Evolutionary conservation across 2,888 invertebrate genomes (phyloP).

Genomic region (Augiades crinisus): DNA sequence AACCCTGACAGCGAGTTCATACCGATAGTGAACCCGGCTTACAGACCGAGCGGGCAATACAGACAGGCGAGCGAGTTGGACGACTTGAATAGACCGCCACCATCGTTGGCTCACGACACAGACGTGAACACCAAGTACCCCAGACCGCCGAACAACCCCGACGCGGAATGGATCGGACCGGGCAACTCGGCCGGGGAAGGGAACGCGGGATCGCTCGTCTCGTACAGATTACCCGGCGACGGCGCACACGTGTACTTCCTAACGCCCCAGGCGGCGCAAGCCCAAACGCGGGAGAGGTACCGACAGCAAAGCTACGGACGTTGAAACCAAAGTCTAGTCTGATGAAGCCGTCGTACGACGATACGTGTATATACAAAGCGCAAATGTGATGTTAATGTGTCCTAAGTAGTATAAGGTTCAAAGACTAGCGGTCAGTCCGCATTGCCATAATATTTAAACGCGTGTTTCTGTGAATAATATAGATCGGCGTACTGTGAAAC

Average conservation of each 20-base stretch:
- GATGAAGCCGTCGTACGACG: constrained; percentile 55
- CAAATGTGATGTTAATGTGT: constrained; percentile 80
- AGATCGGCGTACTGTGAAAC: constrained; percentile 48
- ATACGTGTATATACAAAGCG: constrained; percentile 75
- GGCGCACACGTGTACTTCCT: constrained; percentile 90
- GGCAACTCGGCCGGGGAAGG: constrained; percentile 67
- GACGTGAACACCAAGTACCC: constrained; percentile 82
- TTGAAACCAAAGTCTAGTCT: constrained; percentile 79
- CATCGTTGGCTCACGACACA: constrained; percentile 73
- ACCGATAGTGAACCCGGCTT: constrained; percentile 71
- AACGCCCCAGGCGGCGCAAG: constrained; percentile 82
- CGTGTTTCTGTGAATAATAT: constrained; percentile 38
- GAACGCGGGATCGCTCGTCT: constrained; percentile 80
- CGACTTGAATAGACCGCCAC: constrained; percentile 64
- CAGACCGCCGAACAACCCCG: constrained; percentile 78
- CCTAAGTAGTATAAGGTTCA: constrained; percentile 75
- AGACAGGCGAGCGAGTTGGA: constrained; percentile 63
- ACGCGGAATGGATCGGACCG: constrained; percentile 81
- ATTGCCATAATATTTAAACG: constrained; percentile 76
- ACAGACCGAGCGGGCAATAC: constrained; percentile 64
- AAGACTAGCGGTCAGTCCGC: constrained; percentile 71
- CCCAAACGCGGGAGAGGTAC: constrained; percentile 53
- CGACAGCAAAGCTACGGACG: constrained; percentile 68
- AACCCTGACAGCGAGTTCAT: constrained; percentile 86
- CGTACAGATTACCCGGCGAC: constrained; percentile 87